A percentile compares a stretch with the other conserved stretches of the same genome.
Evolutionary conservation across 2,888 invertebrate genomes (phyloP).

Genomic region (Globia sparganii): DNA sequence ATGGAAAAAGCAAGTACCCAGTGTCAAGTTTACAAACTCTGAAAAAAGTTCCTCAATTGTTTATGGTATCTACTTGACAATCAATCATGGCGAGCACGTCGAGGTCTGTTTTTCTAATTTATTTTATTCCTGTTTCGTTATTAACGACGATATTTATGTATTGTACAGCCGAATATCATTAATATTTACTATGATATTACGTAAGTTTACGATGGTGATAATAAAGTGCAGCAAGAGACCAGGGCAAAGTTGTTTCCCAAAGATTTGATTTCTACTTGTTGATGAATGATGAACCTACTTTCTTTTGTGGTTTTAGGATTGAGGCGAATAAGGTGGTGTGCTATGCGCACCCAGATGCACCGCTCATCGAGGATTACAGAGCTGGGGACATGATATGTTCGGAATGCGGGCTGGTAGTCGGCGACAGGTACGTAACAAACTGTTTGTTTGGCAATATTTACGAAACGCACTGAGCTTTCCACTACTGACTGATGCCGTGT

Average conservation of each 20-base stretch:
- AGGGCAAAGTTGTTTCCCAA: conserved; percentile 69
- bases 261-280: conserved; percentile 82
- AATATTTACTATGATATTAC: conserved; percentile 72
- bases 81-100: conserved; percentile 93
- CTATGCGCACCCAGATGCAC: conserved; percentile 98
- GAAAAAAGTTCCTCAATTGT: conserved; percentile 64
- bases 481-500: conserved; percentile 67
- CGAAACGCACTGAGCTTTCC: conserved; percentile 76
- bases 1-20: conserved; percentile 44
- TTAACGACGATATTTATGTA: conserved; percentile 71
- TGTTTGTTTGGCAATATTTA: conserved; percentile 75
- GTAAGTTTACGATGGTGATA: conserved; percentile 75
- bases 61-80: conserved; percentile 81
- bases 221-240: conserved; percentile 63
- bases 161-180: conserved; percentile 72
- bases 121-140: conserved; percentile 79
- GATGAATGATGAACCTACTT: conserved; percentile 77
- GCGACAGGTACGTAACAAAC: conserved; percentile 94
- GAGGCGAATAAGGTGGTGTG: conserved; percentile 96
- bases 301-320: conserved; percentile 90
- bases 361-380: conserved; percentile 99
- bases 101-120: conserved; percentile 90
- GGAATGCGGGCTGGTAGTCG: conserved; percentile 99
- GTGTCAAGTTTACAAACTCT: conserved; percentile 43
- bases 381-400: conserved; percentile 99